These are phyloP conservation scores for Nomada fucata DNA, from an alignment of 2,888 invertebrate genomes.

Conservation along the genomic window DNA sequence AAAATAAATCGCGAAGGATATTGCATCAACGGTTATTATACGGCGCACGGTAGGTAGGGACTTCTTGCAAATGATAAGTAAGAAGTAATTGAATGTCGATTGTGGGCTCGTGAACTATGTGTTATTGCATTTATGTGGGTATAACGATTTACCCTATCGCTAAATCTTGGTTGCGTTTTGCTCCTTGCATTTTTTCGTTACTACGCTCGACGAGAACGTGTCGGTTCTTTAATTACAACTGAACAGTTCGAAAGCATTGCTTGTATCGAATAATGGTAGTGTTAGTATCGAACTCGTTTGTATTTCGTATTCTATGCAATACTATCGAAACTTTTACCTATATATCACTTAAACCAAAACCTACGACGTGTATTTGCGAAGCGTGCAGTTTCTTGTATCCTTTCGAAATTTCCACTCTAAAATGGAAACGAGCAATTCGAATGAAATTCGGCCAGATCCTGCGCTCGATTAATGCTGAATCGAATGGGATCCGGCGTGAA, in stretches of 20 bases:
- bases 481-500: background rate
- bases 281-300: no score
- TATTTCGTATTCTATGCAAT: background rate
- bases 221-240: background rate
- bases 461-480: background rate
- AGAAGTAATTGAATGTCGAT: background rate
- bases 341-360: background rate
- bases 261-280: no score
- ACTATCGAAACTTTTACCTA: background rate
- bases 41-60: background rate
- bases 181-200: background rate
- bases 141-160: no score
- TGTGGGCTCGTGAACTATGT: no score
- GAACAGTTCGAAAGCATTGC: background rate
- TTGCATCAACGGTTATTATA: slow-evolving; percentile 1
- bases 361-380: background rate
- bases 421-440: slow-evolving; percentile 7
- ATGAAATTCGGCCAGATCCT: slow-evolving; percentile 14
- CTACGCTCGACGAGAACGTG: background rate
- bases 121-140: no score
- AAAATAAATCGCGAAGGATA: background rate
- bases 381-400: background rate
- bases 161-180: no score
- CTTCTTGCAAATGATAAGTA: background rate
- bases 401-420: slow-evolving; percentile 17